Evolutionary conservation across 2,888 invertebrate genomes (phyloP).

Genomic region (Zaprionus lineosus): DNA sequence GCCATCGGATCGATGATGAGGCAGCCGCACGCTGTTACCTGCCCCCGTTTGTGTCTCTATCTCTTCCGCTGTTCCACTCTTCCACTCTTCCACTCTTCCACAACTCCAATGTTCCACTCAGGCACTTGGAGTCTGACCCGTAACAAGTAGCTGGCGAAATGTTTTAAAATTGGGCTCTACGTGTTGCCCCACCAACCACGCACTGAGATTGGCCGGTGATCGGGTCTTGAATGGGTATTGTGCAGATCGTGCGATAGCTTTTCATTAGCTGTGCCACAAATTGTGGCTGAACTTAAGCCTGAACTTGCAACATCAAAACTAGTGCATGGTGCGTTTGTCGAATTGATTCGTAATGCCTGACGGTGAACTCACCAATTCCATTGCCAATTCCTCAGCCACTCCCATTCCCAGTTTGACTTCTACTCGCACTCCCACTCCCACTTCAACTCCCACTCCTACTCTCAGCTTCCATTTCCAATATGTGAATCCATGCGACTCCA

Average conservation of each 20-base stretch:
- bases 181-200: constrained; percentile 67
- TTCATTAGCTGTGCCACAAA: constrained; percentile 70
- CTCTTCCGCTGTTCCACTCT: no score
- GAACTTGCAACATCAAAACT: constrained; percentile 65
- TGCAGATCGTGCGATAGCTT: constrained; percentile 73
- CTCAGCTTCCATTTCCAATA: constrained; percentile 42
- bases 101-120: background rate
- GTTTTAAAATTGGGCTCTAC: constrained; percentile 71
- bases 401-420: no score
- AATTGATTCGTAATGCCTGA: constrained; percentile 72
- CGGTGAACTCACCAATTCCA: constrained; percentile 29
- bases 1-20: constrained; percentile 52
- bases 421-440: no score
- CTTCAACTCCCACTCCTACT: no score
- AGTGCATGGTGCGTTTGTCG: constrained; percentile 65
- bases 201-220: constrained; percentile 40
- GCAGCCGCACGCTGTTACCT: constrained; percentile 5
- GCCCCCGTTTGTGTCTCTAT: background rate
- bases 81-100: constrained; percentile 11
- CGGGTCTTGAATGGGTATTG: constrained; percentile 27
- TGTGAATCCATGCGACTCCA: constrained; percentile 43
- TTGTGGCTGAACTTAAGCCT: constrained; percentile 54
- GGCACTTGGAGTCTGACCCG: constrained; percentile 48
- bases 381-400: no score
- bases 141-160: constrained; percentile 76